Percentiles rank a stretch among this genome's conserved stretches.
phyloP scores from a whole-genome alignment of 2,888 invertebrate species.

The Apoderus coryli region DNA sequence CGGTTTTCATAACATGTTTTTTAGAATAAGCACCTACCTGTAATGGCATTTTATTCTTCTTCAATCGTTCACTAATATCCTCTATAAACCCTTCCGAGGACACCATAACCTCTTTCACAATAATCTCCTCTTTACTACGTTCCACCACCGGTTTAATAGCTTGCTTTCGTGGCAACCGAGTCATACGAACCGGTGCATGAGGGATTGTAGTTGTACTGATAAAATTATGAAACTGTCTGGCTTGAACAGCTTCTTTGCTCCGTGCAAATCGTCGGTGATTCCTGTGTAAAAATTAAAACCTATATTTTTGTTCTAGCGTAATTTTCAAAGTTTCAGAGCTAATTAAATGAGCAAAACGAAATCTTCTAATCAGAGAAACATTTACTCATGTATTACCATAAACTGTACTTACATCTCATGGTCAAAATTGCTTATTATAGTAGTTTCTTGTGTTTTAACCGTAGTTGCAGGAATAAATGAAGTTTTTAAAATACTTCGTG shows the following conservation, averaged over 20 bases:
- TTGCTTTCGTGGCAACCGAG: constrained; percentile 31
- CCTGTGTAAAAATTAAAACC: too few relatives aligned
- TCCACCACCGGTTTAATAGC: constrained; percentile 30
- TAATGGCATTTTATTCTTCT: constrained; percentile 15
- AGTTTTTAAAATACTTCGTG: constrained; percentile 28
- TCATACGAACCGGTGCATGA: constrained; percentile 28
- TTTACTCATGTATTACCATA: too few relatives aligned
- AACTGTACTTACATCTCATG: too few relatives aligned
- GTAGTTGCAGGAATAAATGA: too few relatives aligned
- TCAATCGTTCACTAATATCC: constrained; percentile 15
- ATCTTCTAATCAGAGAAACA: too few relatives aligned
- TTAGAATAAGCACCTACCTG: constrained; percentile 13
- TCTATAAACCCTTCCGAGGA: constrained; percentile 28
- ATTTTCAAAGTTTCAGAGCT: too few relatives aligned
- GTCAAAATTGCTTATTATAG: too few relatives aligned
- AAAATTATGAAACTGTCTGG: constrained; percentile 26
- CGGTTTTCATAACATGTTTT: too few relatives aligned
- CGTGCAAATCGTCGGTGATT: constrained; percentile 23
- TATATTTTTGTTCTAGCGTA: too few relatives aligned
- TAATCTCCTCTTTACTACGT: constrained; percentile 29
- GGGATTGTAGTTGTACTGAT: constrained; percentile 28
- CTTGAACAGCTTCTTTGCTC: constrained; percentile 27
- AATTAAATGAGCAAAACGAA: too few relatives aligned
- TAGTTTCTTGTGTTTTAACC: too few relatives aligned
- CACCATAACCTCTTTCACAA: constrained; percentile 30